Conservation (phyloP, 2,113 vertebrate genomes). For the Apaloderma vittatum region DNA sequence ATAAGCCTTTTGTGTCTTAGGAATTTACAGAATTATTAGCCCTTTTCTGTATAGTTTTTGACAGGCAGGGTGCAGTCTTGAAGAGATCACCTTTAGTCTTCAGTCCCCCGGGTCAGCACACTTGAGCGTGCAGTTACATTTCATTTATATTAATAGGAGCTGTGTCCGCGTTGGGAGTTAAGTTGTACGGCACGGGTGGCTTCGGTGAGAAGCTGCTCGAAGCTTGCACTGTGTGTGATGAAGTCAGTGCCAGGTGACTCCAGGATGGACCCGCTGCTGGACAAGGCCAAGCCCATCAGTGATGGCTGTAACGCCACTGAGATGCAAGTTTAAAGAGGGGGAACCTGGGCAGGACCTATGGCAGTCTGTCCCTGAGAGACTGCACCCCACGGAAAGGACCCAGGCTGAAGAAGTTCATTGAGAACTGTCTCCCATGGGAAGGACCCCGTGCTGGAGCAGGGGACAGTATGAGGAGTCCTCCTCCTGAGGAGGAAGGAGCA, state of each 20-base stretch:
- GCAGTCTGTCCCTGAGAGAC: no score
- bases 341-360: no score
- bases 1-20: neutral
- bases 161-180: neutral
- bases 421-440: neutral
- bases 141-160: neutral
- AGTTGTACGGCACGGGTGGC: neutral
- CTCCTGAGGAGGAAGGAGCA: neutral
- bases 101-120: neutral
- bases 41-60: neutral
- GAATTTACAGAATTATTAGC: constrained; percentile 7
- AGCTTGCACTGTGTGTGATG: neutral
- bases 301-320: neutral
- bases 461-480: neutral
- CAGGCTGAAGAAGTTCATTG: neutral
- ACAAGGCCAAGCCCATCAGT: neutral
- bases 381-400: neutral
- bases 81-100: neutral
- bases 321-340: neutral
- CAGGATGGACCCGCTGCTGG: neutral
- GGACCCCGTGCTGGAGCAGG: neutral
- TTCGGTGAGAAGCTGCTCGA: neutral
- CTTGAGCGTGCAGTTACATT: neutral
- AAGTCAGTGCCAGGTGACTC: neutral
- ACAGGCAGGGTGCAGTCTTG: neutral